Base-by-base conservation (phyloP, 2,888 invertebrate species). In the Pogonocherus hispidulus region DNA sequence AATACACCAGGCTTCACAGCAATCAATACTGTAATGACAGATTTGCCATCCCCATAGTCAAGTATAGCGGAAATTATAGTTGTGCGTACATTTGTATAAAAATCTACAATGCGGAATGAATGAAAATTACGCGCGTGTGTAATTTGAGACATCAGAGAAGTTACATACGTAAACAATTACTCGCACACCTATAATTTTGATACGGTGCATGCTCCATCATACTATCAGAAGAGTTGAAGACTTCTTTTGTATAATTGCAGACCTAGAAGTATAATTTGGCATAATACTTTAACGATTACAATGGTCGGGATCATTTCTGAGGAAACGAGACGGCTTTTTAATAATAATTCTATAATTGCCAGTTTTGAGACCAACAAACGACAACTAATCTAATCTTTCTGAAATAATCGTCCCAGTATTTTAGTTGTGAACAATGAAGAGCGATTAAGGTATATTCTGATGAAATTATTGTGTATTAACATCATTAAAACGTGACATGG, bases 111-210 rank as follows among this genome's bases (percentile, higher is more conserved):
- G n/a, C 23, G 52, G 11, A 23, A 22, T 19, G 20, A 22, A 35
- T 35, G 32, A 56, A 41, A 37, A 56, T 56, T 56, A 37, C 22
- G 41, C 41, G n/a, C 5, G 1, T 27, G 22, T 14, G 16, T 56
- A 56, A 23, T 44, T 56, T 14, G 41, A 19, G 22, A 56, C 44
- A 6, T 57, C 37, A 41, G 27, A 37, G 66, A 68, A 68, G 67
- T 70, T 68, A 20, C 20, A 8, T 49, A 64, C 69, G 70, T 70
- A 67, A 66, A 70, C 68, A 63, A 51, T 18, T 54, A 52, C 46
- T 66, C 69, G 74, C 66, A 70, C 68, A 74, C 65, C 65, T 54
- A 27, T 74, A 69, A 74, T 74, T 74, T 74, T 55, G 63, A 68
- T 63, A 70, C 67, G 57, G 49, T 66, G 64, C 66, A 66, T 69